Evolutionary conservation across 1,140 invertebrate species (phyloP), one percentile per base, ranked within the genome.

Genomic region (Drosophila arawakana): DNA sequence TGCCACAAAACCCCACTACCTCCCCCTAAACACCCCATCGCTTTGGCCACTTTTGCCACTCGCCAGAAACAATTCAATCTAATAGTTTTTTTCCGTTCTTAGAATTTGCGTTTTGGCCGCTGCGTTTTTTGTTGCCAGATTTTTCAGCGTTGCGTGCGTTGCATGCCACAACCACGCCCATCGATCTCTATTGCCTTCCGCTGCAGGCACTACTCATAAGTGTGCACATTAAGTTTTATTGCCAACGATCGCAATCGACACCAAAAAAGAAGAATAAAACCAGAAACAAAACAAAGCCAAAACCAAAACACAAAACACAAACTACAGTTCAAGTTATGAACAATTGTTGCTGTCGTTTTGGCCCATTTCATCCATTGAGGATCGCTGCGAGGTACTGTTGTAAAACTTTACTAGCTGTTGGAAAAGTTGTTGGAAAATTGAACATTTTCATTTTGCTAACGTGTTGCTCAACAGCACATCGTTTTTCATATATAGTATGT

Each of bases 221-320:
- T 78, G 78, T 62, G 74, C 80, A 73, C 80, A 81, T 80, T 89
- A 84, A 89, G 54, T 83, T 89, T 88, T 88, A 88, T 89, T 52
- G 77, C 80, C 77, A 49, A 49, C 83, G 70, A 80, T 86, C 66
- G 69, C 47, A 76, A 81, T 81, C 78, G 65, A 44, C 66, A 76
- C 34, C 46, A 11, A 61, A 55, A 55, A 30, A 3, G 25, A 30
- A 30, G 25, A 30, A 30, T 21, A 30, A 30, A 30, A 30, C 2
- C 25, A 5, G 5, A 30, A 30, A 30, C 25, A 30, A 30, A 30
- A 18, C 21, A 62, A 52, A 58, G 39, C 13, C 15, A 15, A 11
- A 15, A 15, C 15, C 25, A 30, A 30, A 30, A 21, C 21, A 62
- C 15, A 15, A 11, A 13, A 8, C 10, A 35, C 47, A 67, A 62